A percentile compares a stretch with the other conserved stretches of the same genome.
phyloP scores from a whole-genome alignment of 2,113 vertebrate genomes.

The Psittacula cyanocephala region DNA sequence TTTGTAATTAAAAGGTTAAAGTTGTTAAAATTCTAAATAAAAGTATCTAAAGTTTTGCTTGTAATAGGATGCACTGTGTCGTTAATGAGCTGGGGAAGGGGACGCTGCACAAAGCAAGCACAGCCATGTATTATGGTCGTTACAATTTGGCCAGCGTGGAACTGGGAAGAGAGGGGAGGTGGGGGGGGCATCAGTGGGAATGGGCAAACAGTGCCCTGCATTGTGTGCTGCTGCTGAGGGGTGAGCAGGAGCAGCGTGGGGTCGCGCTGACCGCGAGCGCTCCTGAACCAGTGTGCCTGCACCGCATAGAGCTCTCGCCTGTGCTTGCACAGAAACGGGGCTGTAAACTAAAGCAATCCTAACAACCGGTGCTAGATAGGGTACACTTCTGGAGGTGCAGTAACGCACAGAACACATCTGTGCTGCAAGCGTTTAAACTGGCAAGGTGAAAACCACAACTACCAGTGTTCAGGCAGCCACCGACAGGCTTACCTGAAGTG shows the following conservation, averaged over 20 bases:
- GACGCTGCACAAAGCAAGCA: background rate
- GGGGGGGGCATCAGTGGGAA: background rate
- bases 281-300: background rate
- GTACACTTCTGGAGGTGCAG: background rate
- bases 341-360: background rate
- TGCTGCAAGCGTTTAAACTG: background rate
- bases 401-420: background rate
- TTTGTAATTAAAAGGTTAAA: constrained; percentile 71
- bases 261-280: background rate
- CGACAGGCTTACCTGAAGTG: background rate
- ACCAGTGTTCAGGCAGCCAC: background rate
- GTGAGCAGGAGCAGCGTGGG: background rate
- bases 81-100: constrained; percentile 62
- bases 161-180: background rate
- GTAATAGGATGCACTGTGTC: constrained; percentile 69
- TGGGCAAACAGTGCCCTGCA: background rate
- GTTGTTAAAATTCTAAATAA: constrained; percentile 74
- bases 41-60: constrained; percentile 70
- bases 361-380: background rate
- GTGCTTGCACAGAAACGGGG: background rate
- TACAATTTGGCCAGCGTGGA: background rate
- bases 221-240: background rate
- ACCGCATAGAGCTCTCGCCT: background rate
- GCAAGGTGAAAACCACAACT: background rate
- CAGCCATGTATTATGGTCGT: background rate